Base-by-base conservation (phyloP, 1,140 invertebrate species). In the Eufriesea mexicana region DNA sequence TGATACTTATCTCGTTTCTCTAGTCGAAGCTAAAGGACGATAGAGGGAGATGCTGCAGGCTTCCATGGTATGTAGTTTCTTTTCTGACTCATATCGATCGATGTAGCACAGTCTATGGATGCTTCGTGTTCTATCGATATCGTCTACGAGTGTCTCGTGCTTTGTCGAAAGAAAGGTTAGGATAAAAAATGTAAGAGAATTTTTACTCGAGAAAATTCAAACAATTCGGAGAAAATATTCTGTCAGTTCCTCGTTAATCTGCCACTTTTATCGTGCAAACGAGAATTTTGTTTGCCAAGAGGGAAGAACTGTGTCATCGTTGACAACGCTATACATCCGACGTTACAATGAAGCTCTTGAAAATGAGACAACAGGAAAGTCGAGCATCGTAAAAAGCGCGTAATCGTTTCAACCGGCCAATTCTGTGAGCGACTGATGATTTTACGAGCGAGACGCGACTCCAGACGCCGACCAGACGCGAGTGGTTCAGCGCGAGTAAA, bases 401-500 rank as follows among this genome's bases (percentile, higher is more conserved):
- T 86, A 87, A 89, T 84, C 83, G 51, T 87, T 64, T 68, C 16
- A 10, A 51, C 35, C 51, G 57, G 25, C 59, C 62, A 64, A 75
- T 75, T 59, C 70, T 55, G 66, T 7, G 20, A 23, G 25, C n/a
- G 54, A 16, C 64, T 51, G 86, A 86, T 70, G 61, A 89, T 54
- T 89, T 89, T 89, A 89, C 87, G 87, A 89, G 79, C 81, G 62
- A 67, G 75, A 76, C 79, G 87, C 62, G 67, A 12, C 75, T 77
- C 78, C 87, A 89, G 87, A 89, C 87, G 87, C 75, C 80, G 72
- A 14, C 84, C 59, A 89, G 79, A 73, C 84, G 79, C 72, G 72
- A 62, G 70, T 67, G 84, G 76, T 86, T 86, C 78, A 86, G 16
- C 76, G 79, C 66, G 77, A 62, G 86, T 89, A 89, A 89, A 89